These are phyloP conservation scores for Taenioides sp. DNA, from an alignment of 2,797 vertebrate genomes.

Conservation along the genomic window DNA sequence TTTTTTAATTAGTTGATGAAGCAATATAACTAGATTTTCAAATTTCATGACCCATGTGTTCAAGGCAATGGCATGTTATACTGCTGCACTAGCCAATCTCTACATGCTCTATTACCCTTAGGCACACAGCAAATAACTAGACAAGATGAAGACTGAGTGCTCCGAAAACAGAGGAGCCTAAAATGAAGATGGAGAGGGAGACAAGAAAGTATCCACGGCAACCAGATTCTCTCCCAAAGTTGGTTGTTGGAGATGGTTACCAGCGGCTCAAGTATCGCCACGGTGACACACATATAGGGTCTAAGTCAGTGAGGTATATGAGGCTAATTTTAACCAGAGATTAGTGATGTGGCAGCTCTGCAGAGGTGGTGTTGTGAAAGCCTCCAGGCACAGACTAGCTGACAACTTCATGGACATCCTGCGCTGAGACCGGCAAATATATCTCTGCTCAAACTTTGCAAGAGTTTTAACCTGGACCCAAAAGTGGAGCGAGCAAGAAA, in stretches of 20 bases:
- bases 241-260: conserved; percentile 52
- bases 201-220: conserved; percentile 77
- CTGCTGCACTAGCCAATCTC: background rate
- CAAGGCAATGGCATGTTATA: background rate
- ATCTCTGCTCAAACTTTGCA: conserved; percentile 4
- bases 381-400: conserved; percentile 12
- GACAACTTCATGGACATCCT: conserved; percentile 14
- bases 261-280: conserved; percentile 49
- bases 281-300: conserved; percentile 18
- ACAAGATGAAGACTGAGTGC: conserved; percentile 19
- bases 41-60: background rate
- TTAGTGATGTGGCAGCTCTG: conserved; percentile 21
- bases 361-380: conserved; percentile 15
- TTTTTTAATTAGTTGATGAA: background rate
- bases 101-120: conserved; percentile 13
- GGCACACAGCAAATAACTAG: conserved; percentile 9
- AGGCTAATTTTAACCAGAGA: conserved; percentile 25
- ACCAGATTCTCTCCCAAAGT: conserved; percentile 74
- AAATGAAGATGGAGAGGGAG: conserved; percentile 46
- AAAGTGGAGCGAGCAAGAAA: background rate
- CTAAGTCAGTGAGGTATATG: conserved; percentile 5
- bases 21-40: background rate
- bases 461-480: conserved; percentile 6
- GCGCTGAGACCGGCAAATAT: conserved; percentile 14
- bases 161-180: conserved; percentile 26